phyloP scores from a whole-genome alignment of 23 tunicate genomes.

The Corella eumyota region DNA sequence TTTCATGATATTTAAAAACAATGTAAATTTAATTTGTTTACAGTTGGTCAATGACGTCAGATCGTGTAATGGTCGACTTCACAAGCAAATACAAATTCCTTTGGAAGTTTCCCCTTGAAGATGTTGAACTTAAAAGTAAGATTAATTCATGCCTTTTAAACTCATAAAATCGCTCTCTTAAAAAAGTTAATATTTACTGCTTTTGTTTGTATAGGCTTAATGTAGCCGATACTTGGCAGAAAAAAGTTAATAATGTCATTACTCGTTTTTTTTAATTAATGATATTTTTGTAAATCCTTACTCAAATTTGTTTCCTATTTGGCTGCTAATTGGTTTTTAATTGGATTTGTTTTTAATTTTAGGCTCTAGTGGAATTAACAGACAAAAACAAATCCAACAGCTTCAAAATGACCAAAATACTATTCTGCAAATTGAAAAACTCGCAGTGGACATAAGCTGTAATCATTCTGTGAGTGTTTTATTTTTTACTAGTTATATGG shows the following conservation, averaged over 20 bases:
- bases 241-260: too few relatives aligned
- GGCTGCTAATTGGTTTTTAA: not conserved
- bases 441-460: constrained; percentile 9
- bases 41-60: constrained; percentile 11
- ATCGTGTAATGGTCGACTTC: constrained; percentile 26
- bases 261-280: too few relatives aligned
- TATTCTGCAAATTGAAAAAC: constrained; percentile 24
- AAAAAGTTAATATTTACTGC: too few relatives aligned
- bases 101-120: constrained; percentile 86
- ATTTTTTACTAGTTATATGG: too few relatives aligned
- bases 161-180: not conserved
- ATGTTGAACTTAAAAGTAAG: constrained; percentile 66
- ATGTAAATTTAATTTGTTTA: not conserved
- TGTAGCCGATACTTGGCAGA: too few relatives aligned
- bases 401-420: constrained; percentile 26
- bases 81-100: constrained; percentile 65
- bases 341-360: not conserved
- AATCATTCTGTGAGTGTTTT: constrained; percentile 25
- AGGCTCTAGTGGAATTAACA: too few relatives aligned
- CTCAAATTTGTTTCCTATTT: too few relatives aligned
- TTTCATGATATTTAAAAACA: too few relatives aligned
- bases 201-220: too few relatives aligned
- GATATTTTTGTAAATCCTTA: too few relatives aligned
- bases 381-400: constrained; percentile 32
- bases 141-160: not conserved